Percentiles rank a stretch among this genome's conserved stretches.
Evolutionary conservation across 2,113 vertebrate species (phyloP).

Genomic region (Istiophorus platypterus): DNA sequence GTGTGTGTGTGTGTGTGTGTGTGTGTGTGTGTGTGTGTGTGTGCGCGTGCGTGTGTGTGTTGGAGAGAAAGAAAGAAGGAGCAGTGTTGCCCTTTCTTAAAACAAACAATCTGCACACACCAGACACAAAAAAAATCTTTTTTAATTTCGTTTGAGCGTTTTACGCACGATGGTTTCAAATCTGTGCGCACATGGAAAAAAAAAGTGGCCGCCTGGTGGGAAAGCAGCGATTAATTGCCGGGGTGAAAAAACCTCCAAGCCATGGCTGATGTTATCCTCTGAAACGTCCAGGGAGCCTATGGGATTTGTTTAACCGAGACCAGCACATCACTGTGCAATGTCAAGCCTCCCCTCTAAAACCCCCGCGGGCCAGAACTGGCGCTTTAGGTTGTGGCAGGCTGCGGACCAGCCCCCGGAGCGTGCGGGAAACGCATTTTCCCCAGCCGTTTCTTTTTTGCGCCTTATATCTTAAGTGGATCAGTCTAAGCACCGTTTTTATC

Average conservation of each 20-base stretch:
- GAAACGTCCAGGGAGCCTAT: slow-evolving; percentile 37
- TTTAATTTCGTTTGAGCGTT: background rate
- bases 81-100: slow-evolving; percentile 32
- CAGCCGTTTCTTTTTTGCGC: background rate
- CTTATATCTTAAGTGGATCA: slow-evolving; percentile 1
- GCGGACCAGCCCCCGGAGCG: background rate
- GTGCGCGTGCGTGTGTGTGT: slow-evolving; percentile 31
- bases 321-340: slow-evolving; percentile 41
- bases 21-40: slow-evolving; percentile 18
- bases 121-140: background rate
- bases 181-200: slow-evolving; percentile 14
- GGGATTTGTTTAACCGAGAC: slow-evolving; percentile 14
- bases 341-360: slow-evolving; percentile 26
- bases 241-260: slow-evolving; percentile 22
- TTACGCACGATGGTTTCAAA: slow-evolving; percentile 15
- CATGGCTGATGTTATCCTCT: slow-evolving; percentile 29
- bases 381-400: slow-evolving; percentile 11
- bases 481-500: slow-evolving; percentile 25
- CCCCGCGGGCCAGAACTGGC: background rate
- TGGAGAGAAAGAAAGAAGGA: slow-evolving; percentile 1
- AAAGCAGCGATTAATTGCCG: slow-evolving; percentile 15
- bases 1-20: slow-evolving; percentile 25
- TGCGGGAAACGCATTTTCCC: background rate
- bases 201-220: slow-evolving; percentile 10
- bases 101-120: slow-evolving; percentile 33